Conservation (phyloP, 2,888 invertebrate genomes). For the Mythimna ferrago region DNA sequence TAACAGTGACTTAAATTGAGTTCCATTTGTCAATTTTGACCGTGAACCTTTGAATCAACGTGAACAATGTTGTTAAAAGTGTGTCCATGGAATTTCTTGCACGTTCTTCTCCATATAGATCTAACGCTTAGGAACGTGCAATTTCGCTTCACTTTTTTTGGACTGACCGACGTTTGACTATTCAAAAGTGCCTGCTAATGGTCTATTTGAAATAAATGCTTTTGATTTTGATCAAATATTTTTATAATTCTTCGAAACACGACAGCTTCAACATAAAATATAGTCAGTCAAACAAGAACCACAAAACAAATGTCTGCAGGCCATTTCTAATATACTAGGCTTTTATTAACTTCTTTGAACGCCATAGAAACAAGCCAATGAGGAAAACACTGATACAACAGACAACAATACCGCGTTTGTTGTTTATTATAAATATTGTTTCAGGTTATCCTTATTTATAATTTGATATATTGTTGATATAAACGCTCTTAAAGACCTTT, state of each 20-base stretch:
- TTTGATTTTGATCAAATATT: not conserved
- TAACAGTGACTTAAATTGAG: not conserved
- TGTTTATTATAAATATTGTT: constrained; percentile 21
- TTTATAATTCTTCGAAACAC: not conserved
- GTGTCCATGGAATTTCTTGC: too few species aligned
- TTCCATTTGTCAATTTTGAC: not conserved
- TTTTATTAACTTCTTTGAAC: constrained; percentile 1
- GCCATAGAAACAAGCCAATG: not conserved
- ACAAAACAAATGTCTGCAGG: not conserved
- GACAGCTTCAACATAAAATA: not conserved
- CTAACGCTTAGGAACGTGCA: too few species aligned
- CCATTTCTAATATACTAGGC: not conserved
- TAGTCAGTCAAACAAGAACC: too few species aligned
- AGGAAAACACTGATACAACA: constrained; percentile 32
- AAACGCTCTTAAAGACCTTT: not conserved
- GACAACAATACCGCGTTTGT: constrained; percentile 12
- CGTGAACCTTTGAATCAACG: not conserved
- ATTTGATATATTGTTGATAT: not conserved
- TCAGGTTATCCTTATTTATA: constrained; percentile 31
- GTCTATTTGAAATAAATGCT: too few species aligned
- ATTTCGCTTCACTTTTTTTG: too few species aligned
- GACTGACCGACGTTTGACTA: too few species aligned
- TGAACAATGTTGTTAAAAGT: too few species aligned
- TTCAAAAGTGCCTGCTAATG: too few species aligned
- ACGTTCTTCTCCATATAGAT: too few species aligned